Percentiles rank a stretch among this genome's conserved stretches.
phyloP scores from a whole-genome alignment of 2,888 invertebrate species.

The Notodonta ziczac region DNA sequence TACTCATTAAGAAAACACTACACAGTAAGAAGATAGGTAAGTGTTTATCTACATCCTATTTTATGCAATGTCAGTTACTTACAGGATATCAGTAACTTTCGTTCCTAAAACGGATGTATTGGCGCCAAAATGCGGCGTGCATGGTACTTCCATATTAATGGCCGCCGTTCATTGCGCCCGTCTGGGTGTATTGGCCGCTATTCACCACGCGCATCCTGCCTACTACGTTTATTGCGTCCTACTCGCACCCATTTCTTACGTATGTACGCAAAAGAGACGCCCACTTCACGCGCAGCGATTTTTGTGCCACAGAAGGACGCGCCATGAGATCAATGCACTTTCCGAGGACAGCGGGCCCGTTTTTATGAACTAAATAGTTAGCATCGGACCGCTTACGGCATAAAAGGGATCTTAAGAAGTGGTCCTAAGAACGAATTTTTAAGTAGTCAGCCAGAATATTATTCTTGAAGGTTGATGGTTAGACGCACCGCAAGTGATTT shows the following conservation, averaged over 20 bases:
- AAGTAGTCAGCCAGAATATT: constrained; percentile 22
- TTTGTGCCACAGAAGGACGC: constrained; percentile 82
- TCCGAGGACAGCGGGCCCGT: constrained; percentile 79
- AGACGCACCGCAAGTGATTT: constrained; percentile 77
- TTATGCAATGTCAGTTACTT: too few relatives aligned
- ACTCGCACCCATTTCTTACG: constrained; percentile 58
- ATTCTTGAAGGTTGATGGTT: constrained; percentile 61
- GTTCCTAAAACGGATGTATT: constrained; percentile 50
- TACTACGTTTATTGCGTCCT: constrained; percentile 72
- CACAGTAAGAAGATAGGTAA: too few relatives aligned
- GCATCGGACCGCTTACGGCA: constrained; percentile 50
- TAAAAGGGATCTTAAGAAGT: constrained; percentile 65
- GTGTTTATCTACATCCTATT: too few relatives aligned
- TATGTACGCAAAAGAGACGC: constrained; percentile 66
- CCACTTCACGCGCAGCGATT: constrained; percentile 78
- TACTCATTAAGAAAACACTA: too few relatives aligned
- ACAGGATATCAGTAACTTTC: constrained; percentile 9
- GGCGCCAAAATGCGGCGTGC: constrained; percentile 79
- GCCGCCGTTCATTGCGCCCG: constrained; percentile 81
- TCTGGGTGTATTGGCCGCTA: constrained; percentile 81
- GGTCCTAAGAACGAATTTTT: constrained; percentile 64
- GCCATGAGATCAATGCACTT: constrained; percentile 83
- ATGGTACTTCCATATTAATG: constrained; percentile 73
- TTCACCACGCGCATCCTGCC: constrained; percentile 81
- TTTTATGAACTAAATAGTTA: constrained; percentile 69